phyloP scores from a whole-genome alignment of 2,888 invertebrate genomes.

The Phasia obesa region DNA sequence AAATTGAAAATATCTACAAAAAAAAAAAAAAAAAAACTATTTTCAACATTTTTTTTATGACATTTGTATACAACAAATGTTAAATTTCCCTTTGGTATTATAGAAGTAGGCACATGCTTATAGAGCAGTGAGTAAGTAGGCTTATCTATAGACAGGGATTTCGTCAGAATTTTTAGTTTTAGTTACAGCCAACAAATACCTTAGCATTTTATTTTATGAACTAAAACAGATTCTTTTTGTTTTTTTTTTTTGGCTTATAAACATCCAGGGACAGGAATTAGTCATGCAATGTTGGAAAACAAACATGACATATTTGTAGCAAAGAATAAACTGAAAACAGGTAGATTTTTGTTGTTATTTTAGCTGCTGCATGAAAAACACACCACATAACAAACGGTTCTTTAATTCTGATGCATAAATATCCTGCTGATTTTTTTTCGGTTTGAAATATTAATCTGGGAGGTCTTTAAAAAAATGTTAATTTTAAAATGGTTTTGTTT shows the following conservation, averaged over 20 bases:
- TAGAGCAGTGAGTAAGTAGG: constrained; percentile 51
- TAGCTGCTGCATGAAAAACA: background rate
- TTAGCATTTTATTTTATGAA: constrained; percentile 54
- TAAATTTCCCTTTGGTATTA: constrained; percentile 66
- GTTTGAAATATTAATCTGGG: constrained; percentile 1
- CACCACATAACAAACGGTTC: background rate
- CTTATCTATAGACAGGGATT: constrained; percentile 69
- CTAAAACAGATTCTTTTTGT: constrained; percentile 10
- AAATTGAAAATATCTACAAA: constrained; percentile 1
- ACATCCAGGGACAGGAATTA: constrained; percentile 42
- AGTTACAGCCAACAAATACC: constrained; percentile 42
- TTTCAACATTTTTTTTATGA: constrained; percentile 73
- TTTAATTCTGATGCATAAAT: background rate
- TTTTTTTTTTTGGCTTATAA: too few species aligned
- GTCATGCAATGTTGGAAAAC: constrained; percentile 56
- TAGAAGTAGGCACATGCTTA: constrained; percentile 38
- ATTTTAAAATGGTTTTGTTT: background rate
- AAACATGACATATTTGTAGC: constrained; percentile 56
- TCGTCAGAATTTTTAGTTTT: constrained; percentile 59
- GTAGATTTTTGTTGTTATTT: constrained; percentile 36
- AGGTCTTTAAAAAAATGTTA: constrained; percentile 11
- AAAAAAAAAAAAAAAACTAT: constrained; percentile 38
- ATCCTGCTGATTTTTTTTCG: constrained; percentile 38
- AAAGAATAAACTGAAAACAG: constrained; percentile 29
- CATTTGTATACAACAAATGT: constrained; percentile 72